Evolutionary conservation across 1,140 invertebrate species (phyloP).

Genomic region (Drosophila obscura): DNA sequence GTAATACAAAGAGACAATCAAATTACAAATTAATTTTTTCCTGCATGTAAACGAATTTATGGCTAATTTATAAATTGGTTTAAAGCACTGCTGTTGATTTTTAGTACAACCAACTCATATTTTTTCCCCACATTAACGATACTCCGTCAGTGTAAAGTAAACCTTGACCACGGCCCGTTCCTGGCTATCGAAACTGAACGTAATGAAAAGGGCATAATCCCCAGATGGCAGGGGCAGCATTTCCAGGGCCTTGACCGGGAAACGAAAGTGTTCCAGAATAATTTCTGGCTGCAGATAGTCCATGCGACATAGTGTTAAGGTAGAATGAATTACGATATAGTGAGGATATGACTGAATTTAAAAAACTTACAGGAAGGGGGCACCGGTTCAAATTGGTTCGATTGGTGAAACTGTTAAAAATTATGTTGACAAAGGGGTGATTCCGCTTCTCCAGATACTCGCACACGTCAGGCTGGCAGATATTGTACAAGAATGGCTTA

Average conservation of each 20-base stretch:
- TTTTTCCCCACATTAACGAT: constrained; percentile 29
- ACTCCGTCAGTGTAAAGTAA: constrained; percentile 64
- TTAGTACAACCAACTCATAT: constrained; percentile 41
- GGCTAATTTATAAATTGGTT: constrained; percentile 64
- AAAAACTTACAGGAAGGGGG: constrained; percentile 52
- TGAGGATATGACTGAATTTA: neutral
- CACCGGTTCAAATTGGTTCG: constrained; percentile 56
- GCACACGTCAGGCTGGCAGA: constrained; percentile 57
- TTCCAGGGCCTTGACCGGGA: constrained; percentile 59
- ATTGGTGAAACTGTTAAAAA: constrained; percentile 65
- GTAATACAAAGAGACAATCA: constrained; percentile 41
- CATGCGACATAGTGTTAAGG: neutral
- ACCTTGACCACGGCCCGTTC: constrained; percentile 54
- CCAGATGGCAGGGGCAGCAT: constrained; percentile 58
- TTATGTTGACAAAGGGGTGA: constrained; percentile 72
- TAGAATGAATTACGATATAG: no score
- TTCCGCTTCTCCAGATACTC: constrained; percentile 71
- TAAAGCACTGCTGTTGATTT: constrained; percentile 54
- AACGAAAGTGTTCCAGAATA: constrained; percentile 57
- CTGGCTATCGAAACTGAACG: constrained; percentile 41
- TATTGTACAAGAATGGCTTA: constrained; percentile 71
- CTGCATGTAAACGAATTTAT: constrained; percentile 45
- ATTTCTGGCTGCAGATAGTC: constrained; percentile 42
- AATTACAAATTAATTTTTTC: constrained; percentile 34
- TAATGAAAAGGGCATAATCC: constrained; percentile 66